Evolutionary conservation across 2,797 vertebrate genomes (phyloP), one percentile per base, ranked within the genome.

Genomic region (Periophthalmus magnuspinnatus): DNA sequence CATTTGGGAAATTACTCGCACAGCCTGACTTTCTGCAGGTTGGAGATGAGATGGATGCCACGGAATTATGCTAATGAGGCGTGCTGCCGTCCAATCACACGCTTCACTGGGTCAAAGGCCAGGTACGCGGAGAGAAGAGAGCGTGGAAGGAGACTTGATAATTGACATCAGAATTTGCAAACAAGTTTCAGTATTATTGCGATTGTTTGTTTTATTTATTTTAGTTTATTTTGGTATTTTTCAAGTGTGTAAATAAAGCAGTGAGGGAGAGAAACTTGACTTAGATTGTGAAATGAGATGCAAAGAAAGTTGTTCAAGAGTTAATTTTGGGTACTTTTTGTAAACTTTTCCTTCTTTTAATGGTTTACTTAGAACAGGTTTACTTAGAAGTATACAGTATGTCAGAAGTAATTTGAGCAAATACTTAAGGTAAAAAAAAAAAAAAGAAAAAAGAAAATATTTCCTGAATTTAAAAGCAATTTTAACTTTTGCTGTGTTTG

Each of bases 21-120:
- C 5, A 2, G 28, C 74, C 13, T 62, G 60, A 75, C 71, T 72
- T 78, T 65, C 67, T 57, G 68, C 65, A 68, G 69, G 66, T 32
- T 79, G 72, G 65, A 68, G 80, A 84, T 62, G 66, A 69, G 80
- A 84, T 62, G 16, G 71, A 81, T 83, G 73, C 77, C 0, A 9
- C 64, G 36, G 73, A 52, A 76, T 82, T 82, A 88, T 80, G 76
- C 77, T 82, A 81, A 86, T 85, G 55, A 79, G 72, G 57, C 57
- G 62, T 69, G 28, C 75, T 72, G 65, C 71, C 70, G 78, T 81
- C 78, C 85, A 86, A 71, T 87, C 78, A 82, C 72, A 87, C 36
- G 76, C 77, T 80, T 69, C 63, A 71, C 63, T 81, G 74, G 66
- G 52, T 69, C 54, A 78, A 80, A 80, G 70, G 60, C 68, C 68